Evolutionary conservation across 2,797 vertebrate species (phyloP).

Genomic region (Picus viridis): DNA sequence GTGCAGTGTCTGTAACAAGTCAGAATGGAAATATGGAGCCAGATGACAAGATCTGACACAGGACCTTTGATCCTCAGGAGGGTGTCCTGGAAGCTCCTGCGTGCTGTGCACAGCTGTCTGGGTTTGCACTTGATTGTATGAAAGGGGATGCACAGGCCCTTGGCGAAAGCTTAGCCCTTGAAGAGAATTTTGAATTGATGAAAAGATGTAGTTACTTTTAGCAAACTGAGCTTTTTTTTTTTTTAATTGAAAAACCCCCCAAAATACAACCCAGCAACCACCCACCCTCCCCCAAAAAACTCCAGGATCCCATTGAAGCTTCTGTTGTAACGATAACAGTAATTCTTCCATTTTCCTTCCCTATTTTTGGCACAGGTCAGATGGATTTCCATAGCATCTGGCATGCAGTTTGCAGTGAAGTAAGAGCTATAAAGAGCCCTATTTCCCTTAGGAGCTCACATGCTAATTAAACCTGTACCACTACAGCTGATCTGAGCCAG

Average conservation of each 20-base stretch:
- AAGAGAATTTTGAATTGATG: not conserved
- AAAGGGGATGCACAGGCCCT: not conserved
- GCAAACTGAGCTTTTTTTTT: not conserved
- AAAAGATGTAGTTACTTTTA: not conserved
- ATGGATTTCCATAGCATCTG: slow-evolving; percentile 47
- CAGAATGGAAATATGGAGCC: not conserved
- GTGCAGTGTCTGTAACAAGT: not conserved
- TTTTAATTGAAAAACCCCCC: not conserved
- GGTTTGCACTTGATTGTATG: not conserved
- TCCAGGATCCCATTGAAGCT: not conserved
- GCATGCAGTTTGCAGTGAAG: slow-evolving; percentile 14
- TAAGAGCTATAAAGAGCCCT: not conserved
- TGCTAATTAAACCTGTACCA: slow-evolving; percentile 32
- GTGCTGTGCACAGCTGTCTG: not conserved
- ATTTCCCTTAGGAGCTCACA: slow-evolving; percentile 41
- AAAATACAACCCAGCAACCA: too few species aligned
- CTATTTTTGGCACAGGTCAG: not conserved
- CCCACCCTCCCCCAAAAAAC: not conserved
- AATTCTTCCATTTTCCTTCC: not conserved
- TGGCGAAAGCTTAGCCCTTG: not conserved
- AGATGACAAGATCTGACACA: not conserved
- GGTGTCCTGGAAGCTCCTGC: not conserved
- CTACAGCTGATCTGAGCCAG: slow-evolving; percentile 36
- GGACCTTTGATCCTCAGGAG: not conserved
- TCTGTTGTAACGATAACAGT: not conserved